Conservation (phyloP, 37 sponge, comb jelly and placozoan species). For the Beroe forskalii region DNA sequence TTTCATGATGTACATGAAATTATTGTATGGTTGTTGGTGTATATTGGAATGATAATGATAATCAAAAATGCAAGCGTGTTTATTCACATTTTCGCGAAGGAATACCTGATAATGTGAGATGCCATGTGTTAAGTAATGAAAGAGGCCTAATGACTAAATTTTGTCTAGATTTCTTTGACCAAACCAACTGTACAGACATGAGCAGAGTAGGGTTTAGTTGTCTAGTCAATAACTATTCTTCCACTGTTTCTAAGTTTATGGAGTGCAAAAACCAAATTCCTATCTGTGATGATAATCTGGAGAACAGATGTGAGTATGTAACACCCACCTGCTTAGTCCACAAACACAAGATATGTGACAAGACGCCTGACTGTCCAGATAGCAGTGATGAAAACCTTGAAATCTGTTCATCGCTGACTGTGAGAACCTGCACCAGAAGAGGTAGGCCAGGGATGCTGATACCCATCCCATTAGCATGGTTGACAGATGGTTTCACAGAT, state of each 20-base stretch:
- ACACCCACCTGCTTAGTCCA: neutral
- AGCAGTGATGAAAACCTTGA: neutral
- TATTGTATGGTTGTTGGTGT: too few species aligned
- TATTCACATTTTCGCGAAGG: too few species aligned
- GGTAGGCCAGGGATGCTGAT: neutral
- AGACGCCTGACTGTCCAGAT: neutral
- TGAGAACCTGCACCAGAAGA: neutral
- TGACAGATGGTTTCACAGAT: neutral
- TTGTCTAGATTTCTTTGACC: too few species aligned
- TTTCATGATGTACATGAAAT: too few species aligned
- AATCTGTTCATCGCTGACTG: neutral
- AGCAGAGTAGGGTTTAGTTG: neutral
- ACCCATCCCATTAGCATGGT: neutral
- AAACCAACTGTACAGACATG: neutral
- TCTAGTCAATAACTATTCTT: neutral
- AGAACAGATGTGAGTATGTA: neutral
- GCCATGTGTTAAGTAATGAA: too few species aligned
- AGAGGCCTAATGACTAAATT: too few species aligned
- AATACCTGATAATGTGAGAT: too few species aligned
- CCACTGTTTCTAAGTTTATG: neutral
- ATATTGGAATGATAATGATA: too few species aligned
- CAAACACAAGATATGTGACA: slow-evolving; percentile 14
- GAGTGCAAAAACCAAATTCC: neutral
- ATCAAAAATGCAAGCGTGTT: too few species aligned
- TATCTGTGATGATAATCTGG: neutral